Evolutionary conservation across 2,797 vertebrate species (phyloP).

Genomic region (Anas flavirostris): DNA sequence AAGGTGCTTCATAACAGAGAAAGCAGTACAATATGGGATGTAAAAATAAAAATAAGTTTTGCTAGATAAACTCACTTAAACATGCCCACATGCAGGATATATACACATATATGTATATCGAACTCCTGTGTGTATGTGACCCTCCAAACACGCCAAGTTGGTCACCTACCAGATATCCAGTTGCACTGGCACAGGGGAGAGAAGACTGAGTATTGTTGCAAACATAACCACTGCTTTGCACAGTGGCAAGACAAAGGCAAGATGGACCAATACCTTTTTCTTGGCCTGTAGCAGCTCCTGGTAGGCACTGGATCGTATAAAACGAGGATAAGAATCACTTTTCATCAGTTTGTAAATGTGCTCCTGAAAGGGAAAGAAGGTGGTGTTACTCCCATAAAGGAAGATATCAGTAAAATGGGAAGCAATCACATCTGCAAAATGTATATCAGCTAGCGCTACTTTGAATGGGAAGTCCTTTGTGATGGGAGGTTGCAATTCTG

Average conservation of each 20-base stretch:
- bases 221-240: constrained; percentile 67
- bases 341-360: constrained; percentile 99
- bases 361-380: constrained; percentile 82
- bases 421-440: not conserved
- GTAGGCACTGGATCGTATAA: constrained; percentile 99
- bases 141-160: constrained; percentile 63
- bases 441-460: not conserved
- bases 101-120: constrained; percentile 64
- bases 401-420: not conserved
- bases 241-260: constrained; percentile 70
- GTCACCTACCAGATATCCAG: constrained; percentile 77
- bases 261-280: constrained; percentile 91
- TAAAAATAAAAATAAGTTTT: constrained; percentile 71
- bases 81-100: constrained; percentile 69
- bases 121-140: constrained; percentile 68
- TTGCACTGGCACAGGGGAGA: constrained; percentile 67
- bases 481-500: not conserved
- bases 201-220: constrained; percentile 65
- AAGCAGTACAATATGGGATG: constrained; percentile 68
- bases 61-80: constrained; percentile 64
- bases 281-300: constrained; percentile 99
- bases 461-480: not conserved
- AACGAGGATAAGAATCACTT: constrained; percentile 98
- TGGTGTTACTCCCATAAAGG: not conserved
- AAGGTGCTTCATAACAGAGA: constrained; percentile 69